Evolutionary conservation across 2,888 invertebrate species (phyloP), one percentile per base, ranked within the genome.

Genomic region (Margaritifera margaritifera): DNA sequence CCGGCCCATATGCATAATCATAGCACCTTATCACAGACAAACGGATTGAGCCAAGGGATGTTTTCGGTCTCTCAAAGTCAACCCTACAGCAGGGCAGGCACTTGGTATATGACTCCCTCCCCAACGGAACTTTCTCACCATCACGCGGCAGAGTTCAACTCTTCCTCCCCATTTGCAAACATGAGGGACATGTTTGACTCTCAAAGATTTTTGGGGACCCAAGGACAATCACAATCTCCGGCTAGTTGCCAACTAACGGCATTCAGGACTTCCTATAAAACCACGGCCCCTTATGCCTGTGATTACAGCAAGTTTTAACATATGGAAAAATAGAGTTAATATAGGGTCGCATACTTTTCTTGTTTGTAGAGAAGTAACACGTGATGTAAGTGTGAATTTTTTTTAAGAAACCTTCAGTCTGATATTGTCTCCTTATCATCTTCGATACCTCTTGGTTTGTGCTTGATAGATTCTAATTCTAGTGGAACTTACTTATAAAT

Each of bases 231-330:
- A 25, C 81, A 81, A 61, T 61, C 74, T 11, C 77, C 84, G 19
- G 76, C 85, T 11, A 86, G 85, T 69, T 86, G 87, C 67, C 87
- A 87, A 65, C 79, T 87, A 20, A 85, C 86, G 1, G 84, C 87
- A n/a, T 87, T 86, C 74, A 71, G 85, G 58, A 71, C 83, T 3
- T 82, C 84, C 0, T 87, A 86, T 71, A 87, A 87, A 68, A 72
- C 85, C n/a, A 64, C 82, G 6, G 59, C 71, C 4, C 77, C 84
- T 18, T 87, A 86, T 62, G 78, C 84, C 8, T 87, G 86, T 75
- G 86, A 87, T 72, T 86, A 84, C 62, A 80, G 78, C 24, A 79
- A 79, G 66, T 80, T 80, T 68, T 80, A 60, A 73, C 53, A 18
- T 19, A 1, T 52, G 65, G 42, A 19, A 11, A 31, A 52, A 15